Conservation (phyloP, 2,888 invertebrate genomes). For the Amiota mariae region DNA sequence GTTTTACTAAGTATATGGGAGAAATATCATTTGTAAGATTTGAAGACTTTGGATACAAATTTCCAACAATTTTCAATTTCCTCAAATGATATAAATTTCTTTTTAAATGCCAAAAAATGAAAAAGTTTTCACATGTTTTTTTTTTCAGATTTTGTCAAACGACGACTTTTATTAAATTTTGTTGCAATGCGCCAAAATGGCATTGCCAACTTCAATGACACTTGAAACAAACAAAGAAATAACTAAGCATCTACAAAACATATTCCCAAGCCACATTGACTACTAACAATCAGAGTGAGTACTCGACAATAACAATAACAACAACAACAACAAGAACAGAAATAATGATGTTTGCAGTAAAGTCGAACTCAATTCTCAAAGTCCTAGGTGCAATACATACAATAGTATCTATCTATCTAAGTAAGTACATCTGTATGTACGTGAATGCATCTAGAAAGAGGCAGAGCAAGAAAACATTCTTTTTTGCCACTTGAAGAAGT, state of each 20-base stretch:
- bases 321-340: conserved; percentile 39
- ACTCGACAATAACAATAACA: conserved; percentile 34
- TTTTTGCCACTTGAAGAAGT: conserved; percentile 17
- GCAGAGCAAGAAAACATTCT: not conserved
- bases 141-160: not conserved
- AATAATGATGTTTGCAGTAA: conserved; percentile 57
- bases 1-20: too few species aligned
- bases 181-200: conserved; percentile 20
- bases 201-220: conserved; percentile 26
- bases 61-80: too few species aligned
- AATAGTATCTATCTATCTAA: too few species aligned
- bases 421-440: not conserved
- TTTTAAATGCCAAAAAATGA: not conserved
- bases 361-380: conserved; percentile 38
- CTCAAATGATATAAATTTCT: too few species aligned
- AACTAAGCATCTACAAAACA: conserved; percentile 23
- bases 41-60: too few species aligned
- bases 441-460: too few species aligned
- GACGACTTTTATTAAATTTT: not conserved
- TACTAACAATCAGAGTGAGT: conserved; percentile 1
- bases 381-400: too few species aligned
- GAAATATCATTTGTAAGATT: too few species aligned
- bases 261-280: conserved; percentile 24
- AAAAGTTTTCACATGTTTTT: conserved; percentile 13
- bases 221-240: conserved; percentile 23